phyloP scores from a whole-genome alignment of 2,113 vertebrate genomes.

The Chitala chitala region DNA sequence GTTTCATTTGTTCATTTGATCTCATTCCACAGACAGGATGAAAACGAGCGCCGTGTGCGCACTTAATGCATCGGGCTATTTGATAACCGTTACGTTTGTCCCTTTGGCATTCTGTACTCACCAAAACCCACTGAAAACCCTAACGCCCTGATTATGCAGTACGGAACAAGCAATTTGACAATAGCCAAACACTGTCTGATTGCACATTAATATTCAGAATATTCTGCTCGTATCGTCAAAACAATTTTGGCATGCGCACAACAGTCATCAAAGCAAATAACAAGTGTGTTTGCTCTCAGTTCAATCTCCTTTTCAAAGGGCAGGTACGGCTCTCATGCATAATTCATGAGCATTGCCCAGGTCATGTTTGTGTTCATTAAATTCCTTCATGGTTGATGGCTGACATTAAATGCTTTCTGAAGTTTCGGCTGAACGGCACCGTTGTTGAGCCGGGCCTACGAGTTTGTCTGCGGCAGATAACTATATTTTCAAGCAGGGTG shows the following conservation, averaged over 20 bases:
- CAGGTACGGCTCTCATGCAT: conserved; percentile 45
- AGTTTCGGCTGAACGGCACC: conserved; percentile 38
- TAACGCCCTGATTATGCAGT: neutral
- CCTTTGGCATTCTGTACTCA: neutral
- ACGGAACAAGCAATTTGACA: conserved; percentile 16
- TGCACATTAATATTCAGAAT: conserved; percentile 20
- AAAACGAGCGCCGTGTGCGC: neutral
- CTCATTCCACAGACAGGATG: neutral
- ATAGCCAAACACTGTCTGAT: conserved; percentile 11
- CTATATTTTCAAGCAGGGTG: neutral
- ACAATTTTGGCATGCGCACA: conserved; percentile 32
- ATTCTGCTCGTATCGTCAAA: conserved; percentile 33
- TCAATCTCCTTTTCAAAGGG: conserved; percentile 35
- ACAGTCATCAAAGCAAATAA: conserved; percentile 44
- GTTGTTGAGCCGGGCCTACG: conserved; percentile 25
- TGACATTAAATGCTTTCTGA: conserved; percentile 40
- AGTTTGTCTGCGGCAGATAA: conserved; percentile 23
- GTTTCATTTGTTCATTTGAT: neutral
- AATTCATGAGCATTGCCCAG: conserved; percentile 37
- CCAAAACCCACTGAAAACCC: neutral
- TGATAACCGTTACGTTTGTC: neutral
- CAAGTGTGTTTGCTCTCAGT: conserved; percentile 38
- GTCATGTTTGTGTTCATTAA: conserved; percentile 48
- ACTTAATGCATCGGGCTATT: neutral
- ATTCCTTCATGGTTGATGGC: conserved; percentile 28